Conservation (phyloP, 2,888 invertebrate species). For the Hypsopygia costalis region DNA sequence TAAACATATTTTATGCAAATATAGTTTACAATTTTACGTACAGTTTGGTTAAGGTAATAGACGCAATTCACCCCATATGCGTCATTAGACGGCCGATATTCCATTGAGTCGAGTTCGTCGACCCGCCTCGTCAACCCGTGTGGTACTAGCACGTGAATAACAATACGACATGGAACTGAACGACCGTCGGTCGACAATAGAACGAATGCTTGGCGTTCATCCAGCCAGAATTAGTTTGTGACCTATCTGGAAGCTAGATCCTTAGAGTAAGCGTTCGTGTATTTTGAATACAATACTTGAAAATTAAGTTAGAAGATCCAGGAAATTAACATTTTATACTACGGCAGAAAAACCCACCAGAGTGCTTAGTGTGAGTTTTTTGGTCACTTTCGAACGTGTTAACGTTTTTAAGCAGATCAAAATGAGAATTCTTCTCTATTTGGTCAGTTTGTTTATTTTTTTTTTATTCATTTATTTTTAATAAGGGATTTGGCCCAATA, state of each 20-base stretch:
- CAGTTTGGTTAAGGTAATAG: not conserved
- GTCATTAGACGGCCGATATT: slow-evolving; percentile 28
- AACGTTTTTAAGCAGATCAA: too few species aligned
- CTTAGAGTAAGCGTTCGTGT: slow-evolving; percentile 1
- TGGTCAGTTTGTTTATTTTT: too few species aligned
- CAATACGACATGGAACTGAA: slow-evolving; percentile 48
- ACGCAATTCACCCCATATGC: slow-evolving; percentile 19
- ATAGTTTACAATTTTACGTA: not conserved
- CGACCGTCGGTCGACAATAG: slow-evolving; percentile 58
- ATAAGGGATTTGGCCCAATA: too few species aligned
- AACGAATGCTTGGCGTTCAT: slow-evolving; percentile 69
- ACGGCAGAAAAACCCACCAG: too few species aligned
- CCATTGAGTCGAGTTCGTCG: slow-evolving; percentile 52
- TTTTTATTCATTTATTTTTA: too few species aligned
- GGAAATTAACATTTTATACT: too few species aligned
- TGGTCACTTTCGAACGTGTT: too few species aligned
- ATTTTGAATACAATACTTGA: not conserved
- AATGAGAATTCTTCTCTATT: too few species aligned
- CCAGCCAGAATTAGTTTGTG: slow-evolving; percentile 70
- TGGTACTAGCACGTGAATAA: slow-evolving; percentile 23
- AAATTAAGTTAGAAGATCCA: too few species aligned
- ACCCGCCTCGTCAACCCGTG: slow-evolving; percentile 28
- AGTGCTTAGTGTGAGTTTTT: too few species aligned
- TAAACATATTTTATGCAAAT: not conserved
- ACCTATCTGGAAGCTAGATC: slow-evolving; percentile 31